A percentile compares a stretch with the other conserved stretches of the same genome.
Evolutionary conservation across 2,797 vertebrate genomes (phyloP).

Genomic region (Tenualosa ilisha): DNA sequence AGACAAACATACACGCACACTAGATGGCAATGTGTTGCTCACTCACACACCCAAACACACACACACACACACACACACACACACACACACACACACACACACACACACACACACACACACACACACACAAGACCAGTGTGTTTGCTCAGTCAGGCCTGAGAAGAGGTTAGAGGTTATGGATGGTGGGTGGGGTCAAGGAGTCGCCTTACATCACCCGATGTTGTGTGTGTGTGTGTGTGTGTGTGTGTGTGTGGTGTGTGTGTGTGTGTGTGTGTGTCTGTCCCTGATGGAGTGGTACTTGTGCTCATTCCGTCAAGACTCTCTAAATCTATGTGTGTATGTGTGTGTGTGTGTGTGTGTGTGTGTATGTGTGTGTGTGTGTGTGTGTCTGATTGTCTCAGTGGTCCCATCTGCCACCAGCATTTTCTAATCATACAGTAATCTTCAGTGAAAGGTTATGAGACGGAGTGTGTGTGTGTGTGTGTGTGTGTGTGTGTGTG

Average conservation of each 20-base stretch:
- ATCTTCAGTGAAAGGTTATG: background rate
- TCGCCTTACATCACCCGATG: background rate
- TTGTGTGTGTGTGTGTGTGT: background rate
- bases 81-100: background rate
- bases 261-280: background rate
- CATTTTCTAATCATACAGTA: background rate
- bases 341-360: background rate
- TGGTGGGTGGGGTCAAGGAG: background rate
- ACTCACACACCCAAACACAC: background rate
- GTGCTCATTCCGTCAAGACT: too few species aligned
- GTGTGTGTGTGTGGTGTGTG: background rate
- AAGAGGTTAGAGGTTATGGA: background rate
- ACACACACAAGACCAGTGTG: background rate
- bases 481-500: background rate
- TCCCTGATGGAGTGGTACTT: too few species aligned
- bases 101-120: background rate
- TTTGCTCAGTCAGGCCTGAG: slow-evolving; percentile 16
- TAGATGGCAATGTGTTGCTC: too few species aligned
- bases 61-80: background rate
- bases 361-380: background rate
- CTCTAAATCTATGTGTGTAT: too few species aligned
- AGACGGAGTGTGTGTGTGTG: background rate
- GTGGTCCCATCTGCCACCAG: background rate
- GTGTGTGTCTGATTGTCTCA: background rate
- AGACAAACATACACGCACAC: background rate